Conservation (phyloP, 2,797 vertebrate genomes). For the Tenualosa thibaudeaui region DNA sequence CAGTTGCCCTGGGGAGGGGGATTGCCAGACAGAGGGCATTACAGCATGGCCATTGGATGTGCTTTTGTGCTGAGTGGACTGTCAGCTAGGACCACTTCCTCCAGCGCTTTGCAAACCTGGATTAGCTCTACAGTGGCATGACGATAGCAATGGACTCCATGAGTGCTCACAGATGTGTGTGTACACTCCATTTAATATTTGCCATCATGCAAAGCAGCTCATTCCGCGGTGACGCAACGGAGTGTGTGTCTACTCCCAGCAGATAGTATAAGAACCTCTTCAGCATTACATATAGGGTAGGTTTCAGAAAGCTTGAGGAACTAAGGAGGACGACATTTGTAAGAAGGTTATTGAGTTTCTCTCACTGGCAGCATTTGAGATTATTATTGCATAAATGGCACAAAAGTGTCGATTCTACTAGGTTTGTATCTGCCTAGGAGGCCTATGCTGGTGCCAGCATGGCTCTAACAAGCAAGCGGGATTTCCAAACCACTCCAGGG, state of each 20-base stretch:
- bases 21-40: neutral
- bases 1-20: neutral
- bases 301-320: neutral
- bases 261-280: too few relatives aligned
- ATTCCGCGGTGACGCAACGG: neutral
- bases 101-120: neutral
- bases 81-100: neutral
- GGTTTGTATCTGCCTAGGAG: neutral
- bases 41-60: neutral
- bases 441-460: neutral
- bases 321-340: constrained; percentile 1
- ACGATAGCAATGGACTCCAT: neutral
- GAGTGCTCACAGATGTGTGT: neutral
- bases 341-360: neutral
- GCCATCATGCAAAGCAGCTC: neutral
- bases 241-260: too few relatives aligned
- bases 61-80: neutral
- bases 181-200: neutral
- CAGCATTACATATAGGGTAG: neutral
- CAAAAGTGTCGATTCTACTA: neutral
- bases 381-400: neutral
- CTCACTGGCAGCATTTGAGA: neutral
- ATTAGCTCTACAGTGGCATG: neutral
- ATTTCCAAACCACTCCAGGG: neutral
- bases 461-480: neutral